Conservation (phyloP, 1,140 invertebrate genomes). For the Calephelis nemesis region DNA sequence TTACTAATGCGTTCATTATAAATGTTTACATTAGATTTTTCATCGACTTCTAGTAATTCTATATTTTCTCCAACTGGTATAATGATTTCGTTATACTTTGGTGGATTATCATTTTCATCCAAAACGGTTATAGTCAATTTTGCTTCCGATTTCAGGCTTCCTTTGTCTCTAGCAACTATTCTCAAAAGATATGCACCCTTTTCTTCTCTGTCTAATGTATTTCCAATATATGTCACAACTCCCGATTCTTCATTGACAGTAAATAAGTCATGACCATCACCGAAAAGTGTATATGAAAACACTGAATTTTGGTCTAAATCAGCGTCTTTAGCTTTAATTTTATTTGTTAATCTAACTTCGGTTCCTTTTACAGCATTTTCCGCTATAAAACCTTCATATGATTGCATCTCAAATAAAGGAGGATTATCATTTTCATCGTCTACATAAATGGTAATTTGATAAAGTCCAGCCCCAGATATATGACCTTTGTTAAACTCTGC, state of each 20-base stretch:
- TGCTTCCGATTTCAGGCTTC: constrained; percentile 86
- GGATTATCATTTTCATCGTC: constrained; percentile 95
- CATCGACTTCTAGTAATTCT: constrained; percentile 82
- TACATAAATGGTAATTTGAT: constrained; percentile 88
- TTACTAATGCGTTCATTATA: constrained; percentile 67
- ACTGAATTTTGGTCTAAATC: constrained; percentile 90
- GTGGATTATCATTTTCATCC: constrained; percentile 92
- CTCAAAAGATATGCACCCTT: constrained; percentile 84
- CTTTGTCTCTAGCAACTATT: constrained; percentile 87
- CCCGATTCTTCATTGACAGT: constrained; percentile 85
- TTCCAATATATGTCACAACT: constrained; percentile 81
- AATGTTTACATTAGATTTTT: constrained; percentile 68
- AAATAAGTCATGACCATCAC: constrained; percentile 88
- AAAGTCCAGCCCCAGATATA: constrained; percentile 84
- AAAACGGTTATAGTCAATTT: constrained; percentile 85
- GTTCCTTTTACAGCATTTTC: constrained; percentile 89
- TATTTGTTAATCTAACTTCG: constrained; percentile 84
- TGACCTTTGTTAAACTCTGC: constrained; percentile 85
- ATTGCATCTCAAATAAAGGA: constrained; percentile 85
- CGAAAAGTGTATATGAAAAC: constrained; percentile 86
- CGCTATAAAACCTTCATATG: constrained; percentile 88
- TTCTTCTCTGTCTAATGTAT: constrained; percentile 86
- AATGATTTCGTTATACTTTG: constrained; percentile 84
- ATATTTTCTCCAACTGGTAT: constrained; percentile 83
- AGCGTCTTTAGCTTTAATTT: constrained; percentile 85